phyloP scores from a whole-genome alignment of 2,113 vertebrate species.

The Hucho hucho region DNA sequence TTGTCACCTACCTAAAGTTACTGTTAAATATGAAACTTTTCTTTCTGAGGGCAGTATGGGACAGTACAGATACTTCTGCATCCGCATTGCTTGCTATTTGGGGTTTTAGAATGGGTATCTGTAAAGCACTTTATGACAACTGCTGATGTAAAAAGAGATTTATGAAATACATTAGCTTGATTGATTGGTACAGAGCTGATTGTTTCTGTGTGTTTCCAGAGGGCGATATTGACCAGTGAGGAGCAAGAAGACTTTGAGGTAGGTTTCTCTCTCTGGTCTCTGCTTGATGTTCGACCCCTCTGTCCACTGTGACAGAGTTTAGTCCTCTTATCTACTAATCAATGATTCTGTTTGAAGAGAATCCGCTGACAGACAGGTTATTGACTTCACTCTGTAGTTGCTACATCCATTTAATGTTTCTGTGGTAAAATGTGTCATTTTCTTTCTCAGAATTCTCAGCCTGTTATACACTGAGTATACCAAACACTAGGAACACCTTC shows the following conservation, averaged over 20 bases:
- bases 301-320: slow-evolving; percentile 67
- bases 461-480: too few relatives aligned
- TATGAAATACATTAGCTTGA: not conserved
- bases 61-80: not conserved
- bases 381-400: slow-evolving; percentile 68
- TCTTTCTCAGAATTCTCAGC: too few relatives aligned
- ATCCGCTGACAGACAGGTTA: slow-evolving; percentile 67
- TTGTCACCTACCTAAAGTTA: too few relatives aligned
- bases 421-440: not conserved
- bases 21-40: not conserved
- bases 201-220: slow-evolving; percentile 70
- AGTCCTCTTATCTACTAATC: slow-evolving; percentile 80
- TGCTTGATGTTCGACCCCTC: slow-evolving; percentile 39
- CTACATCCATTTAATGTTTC: slow-evolving; percentile 11
- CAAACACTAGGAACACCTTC: too few relatives aligned
- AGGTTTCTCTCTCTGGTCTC: slow-evolving; percentile 38
- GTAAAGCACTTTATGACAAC: too few relatives aligned
- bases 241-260: slow-evolving; percentile 79
- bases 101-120: too few relatives aligned
- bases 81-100: not conserved
- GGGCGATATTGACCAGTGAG: slow-evolving; percentile 74
- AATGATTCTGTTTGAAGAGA: slow-evolving; percentile 74
- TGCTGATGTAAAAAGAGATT: not conserved
- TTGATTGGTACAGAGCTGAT: not conserved
- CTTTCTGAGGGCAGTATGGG: too few relatives aligned